Base-by-base conservation (phyloP, 2,113 vertebrate species). In the Cynocephalus volans region DNA sequence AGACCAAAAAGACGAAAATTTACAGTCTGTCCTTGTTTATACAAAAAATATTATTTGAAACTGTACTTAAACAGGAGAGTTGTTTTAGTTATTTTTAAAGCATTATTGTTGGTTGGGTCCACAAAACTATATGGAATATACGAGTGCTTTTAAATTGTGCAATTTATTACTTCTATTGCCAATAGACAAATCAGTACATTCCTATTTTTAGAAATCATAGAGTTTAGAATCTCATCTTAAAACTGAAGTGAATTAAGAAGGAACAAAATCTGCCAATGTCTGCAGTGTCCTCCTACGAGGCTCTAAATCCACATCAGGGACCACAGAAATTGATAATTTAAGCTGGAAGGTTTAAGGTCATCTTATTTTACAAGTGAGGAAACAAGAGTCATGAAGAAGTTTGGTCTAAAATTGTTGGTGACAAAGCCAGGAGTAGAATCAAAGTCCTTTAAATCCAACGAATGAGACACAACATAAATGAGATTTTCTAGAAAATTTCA, bases 21-120 rank as follows among this genome's bases (percentile, higher is more conserved):
- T 12, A 56, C 19, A 58, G 23, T 56, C 24, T 82, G 6, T 76
- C 8, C 41, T 87, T 76, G 23, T 83, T 86, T 70, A 80, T 73
- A 33, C 24, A 95, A 81, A 54, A 75, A 45, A n/a, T 87, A 75
- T 80, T 41, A 58, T 77, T 87, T 87, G 19, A 75, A 90, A 31
- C 17, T 69, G 23, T 28, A 72, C 48, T 60, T 56, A 70, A 26
- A 69, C 11, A 77, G 28, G 41, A 84, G 82, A 10, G 28, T 64
- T 75, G 6, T 62, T 72, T 90, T 15, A 36, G 15, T 70, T 91
- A 70, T 82, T 91, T 96, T 87, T 70, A 65, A 87, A 81, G 50
- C 45, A 41, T 24, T 70, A 3, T 15, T 86, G 56, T 31, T 73
- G 56, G 52, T 69, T 70, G 11, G 33, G 17, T 92, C 5, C 41